Evolutionary conservation across 2,797 vertebrate genomes (phyloP).

Genomic region (Sternarchorhynchus goeldii): DNA sequence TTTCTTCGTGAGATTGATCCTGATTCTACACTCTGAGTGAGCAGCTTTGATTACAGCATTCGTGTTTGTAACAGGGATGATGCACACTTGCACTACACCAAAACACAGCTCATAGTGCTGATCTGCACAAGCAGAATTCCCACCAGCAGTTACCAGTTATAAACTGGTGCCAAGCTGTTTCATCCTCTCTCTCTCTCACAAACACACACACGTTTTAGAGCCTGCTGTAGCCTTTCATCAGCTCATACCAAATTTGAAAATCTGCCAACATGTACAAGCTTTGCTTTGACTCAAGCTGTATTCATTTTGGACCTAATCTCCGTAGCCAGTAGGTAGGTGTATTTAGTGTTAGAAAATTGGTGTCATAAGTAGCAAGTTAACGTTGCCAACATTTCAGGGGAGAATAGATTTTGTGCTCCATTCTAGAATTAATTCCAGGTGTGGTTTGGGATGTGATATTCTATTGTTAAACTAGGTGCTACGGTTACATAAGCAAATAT

Average conservation of each 20-base stretch:
- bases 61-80: background rate
- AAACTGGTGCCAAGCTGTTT: conserved; percentile 28
- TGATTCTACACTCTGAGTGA: background rate
- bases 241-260: conserved; percentile 48
- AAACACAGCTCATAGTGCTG: background rate
- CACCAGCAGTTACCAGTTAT: conserved; percentile 18
- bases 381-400: too few species aligned
- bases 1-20: background rate
- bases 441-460: too few species aligned
- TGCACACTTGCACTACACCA: background rate
- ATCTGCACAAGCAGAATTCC: conserved; percentile 28
- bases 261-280: conserved; percentile 21
- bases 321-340: too few species aligned
- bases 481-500: too few species aligned
- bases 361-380: too few species aligned
- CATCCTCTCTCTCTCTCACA: background rate
- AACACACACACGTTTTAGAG: conserved; percentile 15
- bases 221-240: conserved; percentile 35
- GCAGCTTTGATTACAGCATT: background rate
- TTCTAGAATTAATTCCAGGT: too few species aligned
- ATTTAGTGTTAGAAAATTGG: too few species aligned
- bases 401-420: too few species aligned
- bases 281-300: conserved; percentile 17
- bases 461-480: too few species aligned
- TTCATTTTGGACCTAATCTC: background rate